Conservation (phyloP, 2,888 invertebrate genomes). For the Megaustenia siamemsis region DNA sequence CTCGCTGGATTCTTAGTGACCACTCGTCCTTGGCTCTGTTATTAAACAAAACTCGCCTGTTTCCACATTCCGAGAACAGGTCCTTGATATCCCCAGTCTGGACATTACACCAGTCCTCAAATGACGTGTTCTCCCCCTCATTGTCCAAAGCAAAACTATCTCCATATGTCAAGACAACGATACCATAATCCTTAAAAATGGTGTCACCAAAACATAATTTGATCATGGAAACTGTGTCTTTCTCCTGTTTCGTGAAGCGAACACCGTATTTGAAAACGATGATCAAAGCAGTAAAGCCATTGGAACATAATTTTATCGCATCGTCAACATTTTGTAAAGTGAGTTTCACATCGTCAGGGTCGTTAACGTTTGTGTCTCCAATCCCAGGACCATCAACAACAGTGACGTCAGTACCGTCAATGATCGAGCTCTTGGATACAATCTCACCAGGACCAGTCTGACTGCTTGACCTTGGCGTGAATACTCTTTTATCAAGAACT, state of each 20-base stretch:
- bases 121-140: conserved; percentile 18
- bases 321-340: background rate
- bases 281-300: conserved; percentile 9
- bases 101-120: conserved; percentile 6
- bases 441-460: background rate
- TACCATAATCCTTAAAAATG: background rate
- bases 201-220: conserved; percentile 10
- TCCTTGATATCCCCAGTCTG: conserved; percentile 29
- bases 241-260: conserved; percentile 29
- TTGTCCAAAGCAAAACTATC: conserved; percentile 16
- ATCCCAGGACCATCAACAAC: conserved; percentile 17
- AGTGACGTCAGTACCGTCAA: background rate
- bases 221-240: background rate
- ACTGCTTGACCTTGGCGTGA: background rate
- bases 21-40: background rate
- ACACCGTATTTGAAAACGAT: conserved; percentile 13
- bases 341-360: background rate
- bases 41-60: conserved; percentile 34
- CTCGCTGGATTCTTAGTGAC: background rate
- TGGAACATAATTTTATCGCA: background rate
- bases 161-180: conserved; percentile 27
- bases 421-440: background rate
- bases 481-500: background rate
- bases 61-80: conserved; percentile 32
- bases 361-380: background rate